Evolutionary conservation across 2,113 vertebrate species (phyloP), one percentile per base, ranked within the genome.

Genomic region (Tupaia chinensis): DNA sequence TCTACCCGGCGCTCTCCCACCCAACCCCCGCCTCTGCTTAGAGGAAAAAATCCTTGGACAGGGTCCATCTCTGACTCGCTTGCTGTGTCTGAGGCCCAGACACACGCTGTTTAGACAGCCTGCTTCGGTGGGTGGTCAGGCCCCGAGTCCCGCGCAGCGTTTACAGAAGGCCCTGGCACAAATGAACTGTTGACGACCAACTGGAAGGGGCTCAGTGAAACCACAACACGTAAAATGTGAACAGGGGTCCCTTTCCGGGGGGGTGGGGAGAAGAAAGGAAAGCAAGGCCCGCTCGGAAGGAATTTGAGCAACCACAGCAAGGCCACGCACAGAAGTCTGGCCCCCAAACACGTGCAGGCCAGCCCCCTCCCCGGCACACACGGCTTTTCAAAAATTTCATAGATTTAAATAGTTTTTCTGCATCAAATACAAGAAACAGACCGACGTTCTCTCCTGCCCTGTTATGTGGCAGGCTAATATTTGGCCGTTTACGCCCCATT

Each of bases 111-210:
- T 99, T 99, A 99, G 99, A 99, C 99, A 99, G 99, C 98, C 98
- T 98, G 99, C 97, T 99, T 98, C 90, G 77, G 99, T 99, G 99
- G 99, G 99, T 99, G 99, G 99, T 99, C 99, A 95, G 97, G 97
- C 80, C 34, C 95, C 96, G 97, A 98, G 99, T 98, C 98, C 97
- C 97, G 98, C 97, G 97, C 98, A 98, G 97, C 98, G 98, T 99
- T 99, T 99, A 99, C 99, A 99, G 98, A 98, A 99, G 97, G 98
- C 96, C 98, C 98, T 97, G 34, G 98, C 99, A 98, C 98, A 99
- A 99, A 99, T 99, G 99, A 99, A 99, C 99, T 99, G 99, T 99
- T 99, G 99, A 99, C 99, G 99, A 98, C 99, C 98, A 96, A 98
- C 98, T 98, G 99, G 99, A 99, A 99, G 99, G 99, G 99, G 98